These are phyloP conservation scores for Chrysoperla carnea DNA, from an alignment of 1,140 invertebrate genomes.

Conservation along the genomic window DNA sequence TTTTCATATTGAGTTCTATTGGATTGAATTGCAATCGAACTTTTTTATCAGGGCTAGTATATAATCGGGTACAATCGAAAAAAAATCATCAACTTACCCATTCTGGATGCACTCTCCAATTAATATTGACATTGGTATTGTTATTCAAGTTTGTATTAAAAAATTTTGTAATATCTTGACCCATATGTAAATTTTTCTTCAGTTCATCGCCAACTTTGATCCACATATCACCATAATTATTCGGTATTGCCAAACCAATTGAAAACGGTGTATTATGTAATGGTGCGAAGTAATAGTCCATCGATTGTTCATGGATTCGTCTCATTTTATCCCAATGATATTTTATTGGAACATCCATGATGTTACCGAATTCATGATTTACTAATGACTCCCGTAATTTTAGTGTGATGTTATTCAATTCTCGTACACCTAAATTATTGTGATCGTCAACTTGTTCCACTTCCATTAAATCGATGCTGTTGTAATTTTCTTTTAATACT, in stretches of 20 bases:
- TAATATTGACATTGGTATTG: constrained; percentile 9
- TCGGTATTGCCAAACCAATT: constrained; percentile 62
- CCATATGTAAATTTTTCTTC: constrained; percentile 38
- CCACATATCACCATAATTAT: constrained; percentile 57
- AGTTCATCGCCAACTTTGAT: constrained; percentile 55
- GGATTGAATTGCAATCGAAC: too few species aligned
- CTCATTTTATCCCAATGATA: constrained; percentile 68
- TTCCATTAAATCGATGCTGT: constrained; percentile 90
- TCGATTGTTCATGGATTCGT: constrained; percentile 57
- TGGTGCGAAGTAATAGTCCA: constrained; percentile 70
- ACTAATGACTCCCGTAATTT: constrained; percentile 56
- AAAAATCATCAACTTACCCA: constrained; percentile 56
- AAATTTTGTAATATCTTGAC: constrained; percentile 46
- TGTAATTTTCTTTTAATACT: constrained; percentile 78
- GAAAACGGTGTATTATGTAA: constrained; percentile 73
- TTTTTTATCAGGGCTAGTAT: too few species aligned
- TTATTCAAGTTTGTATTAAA: constrained; percentile 30
- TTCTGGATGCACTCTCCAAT: constrained; percentile 75
- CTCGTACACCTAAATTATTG: constrained; percentile 28
- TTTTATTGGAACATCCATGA: constrained; percentile 48
- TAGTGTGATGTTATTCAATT: constrained; percentile 19
- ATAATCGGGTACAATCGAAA: too few species aligned
- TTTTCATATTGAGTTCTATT: too few species aligned
- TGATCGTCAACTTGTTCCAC: constrained; percentile 73
- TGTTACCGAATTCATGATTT: constrained; percentile 42